Evolutionary conservation across 2,888 invertebrate genomes (phyloP), one percentile per base, ranked within the genome.

Genomic region (Lithophane socia): DNA sequence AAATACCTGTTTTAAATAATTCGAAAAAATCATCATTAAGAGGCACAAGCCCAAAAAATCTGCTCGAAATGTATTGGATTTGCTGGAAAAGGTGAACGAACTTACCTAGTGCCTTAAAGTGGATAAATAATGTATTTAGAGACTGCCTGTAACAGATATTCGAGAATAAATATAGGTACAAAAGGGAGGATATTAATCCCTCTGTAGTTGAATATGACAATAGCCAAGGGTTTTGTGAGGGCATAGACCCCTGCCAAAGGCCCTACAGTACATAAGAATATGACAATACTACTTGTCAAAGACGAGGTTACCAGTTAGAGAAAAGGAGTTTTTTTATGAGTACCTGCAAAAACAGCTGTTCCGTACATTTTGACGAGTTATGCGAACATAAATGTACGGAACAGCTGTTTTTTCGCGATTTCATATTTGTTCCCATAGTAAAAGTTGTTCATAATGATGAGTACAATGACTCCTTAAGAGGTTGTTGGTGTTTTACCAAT

Each of bases 111-210:
- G 8, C 47, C 18, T 44, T 64, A 18, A 37, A 3, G 8, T 2
- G 2, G n/a, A 65, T 24, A 60, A 42, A 77, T 24, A 52, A 60
- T 8, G 10, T 58, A 44, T 49, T 52, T 75, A 77, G 52, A 60
- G 49, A 18, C n/a, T 18, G 29, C 18, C 13, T 29, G 18, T 77
- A 58, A 44, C 49, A 24, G 49, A 76, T 29, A 42, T 65, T 64
- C 21, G 12, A 9, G n/a, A 42, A 65, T 49, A 71, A 71, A 71
- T 65, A 54, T 54, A 47, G 21, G n/a, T 29, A 52, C 18, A 60
- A 18, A 79, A 60, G n/a, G 9, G 24, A 42, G 2, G 42, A 42
- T 56, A 44, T 42, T 47, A 54, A 54, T 42, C 1, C 2, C 16
- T 61, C 10, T 24, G 37, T 72, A 42, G 37, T 49, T 60, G n/a